phyloP scores from a whole-genome alignment of 2,113 vertebrate species.

The Poicephalus gulielmi region DNA sequence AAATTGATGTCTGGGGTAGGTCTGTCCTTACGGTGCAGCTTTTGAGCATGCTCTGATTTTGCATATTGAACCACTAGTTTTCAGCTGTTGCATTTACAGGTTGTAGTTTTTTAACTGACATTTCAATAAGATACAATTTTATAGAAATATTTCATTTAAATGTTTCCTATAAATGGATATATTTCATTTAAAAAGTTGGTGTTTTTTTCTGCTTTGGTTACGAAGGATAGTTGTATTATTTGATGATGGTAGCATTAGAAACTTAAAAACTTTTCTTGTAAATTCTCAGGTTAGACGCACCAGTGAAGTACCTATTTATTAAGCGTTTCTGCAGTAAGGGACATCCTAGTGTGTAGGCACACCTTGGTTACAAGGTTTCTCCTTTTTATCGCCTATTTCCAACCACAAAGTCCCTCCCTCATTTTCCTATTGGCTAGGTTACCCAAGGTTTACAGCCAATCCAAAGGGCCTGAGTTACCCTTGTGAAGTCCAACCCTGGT shows the following conservation, averaged over 20 bases:
- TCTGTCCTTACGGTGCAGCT: background rate
- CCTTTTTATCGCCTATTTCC: background rate
- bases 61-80: background rate
- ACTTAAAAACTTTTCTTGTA: background rate
- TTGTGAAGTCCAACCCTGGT: background rate
- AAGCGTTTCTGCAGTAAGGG: background rate
- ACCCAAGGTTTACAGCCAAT: background rate
- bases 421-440: background rate
- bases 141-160: background rate
- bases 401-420: background rate
- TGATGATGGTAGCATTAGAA: background rate
- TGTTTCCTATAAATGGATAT: background rate
- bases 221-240: background rate
- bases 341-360: background rate
- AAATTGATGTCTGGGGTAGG: background rate
- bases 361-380: background rate
- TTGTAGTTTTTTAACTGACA: background rate
- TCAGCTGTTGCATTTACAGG: background rate
- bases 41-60: background rate
- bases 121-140: background rate
- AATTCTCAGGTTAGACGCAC: background rate
- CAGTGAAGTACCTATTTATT: background rate
- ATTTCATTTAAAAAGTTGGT: background rate
- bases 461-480: background rate
- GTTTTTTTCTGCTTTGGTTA: background rate